Conservation (phyloP, 1,140 invertebrate genomes). For the Trachelipus rathkii region DNA sequence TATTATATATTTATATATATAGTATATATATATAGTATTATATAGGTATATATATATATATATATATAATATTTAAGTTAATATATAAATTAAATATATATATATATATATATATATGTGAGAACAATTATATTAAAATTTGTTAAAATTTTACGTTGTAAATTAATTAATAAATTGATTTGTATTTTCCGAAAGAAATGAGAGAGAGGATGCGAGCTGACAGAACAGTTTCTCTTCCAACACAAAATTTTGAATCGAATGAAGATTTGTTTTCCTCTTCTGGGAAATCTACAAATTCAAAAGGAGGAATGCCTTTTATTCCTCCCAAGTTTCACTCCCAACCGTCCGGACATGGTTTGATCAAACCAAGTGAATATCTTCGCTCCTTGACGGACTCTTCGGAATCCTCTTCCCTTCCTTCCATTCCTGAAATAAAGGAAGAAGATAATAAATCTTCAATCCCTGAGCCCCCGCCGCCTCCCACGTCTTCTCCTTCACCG, state of each 20-base stretch:
- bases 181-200: not conserved
- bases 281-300: conserved; percentile 14
- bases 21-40: no score
- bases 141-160: no score
- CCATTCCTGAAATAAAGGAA: conserved; percentile 41
- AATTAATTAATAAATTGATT: no score
- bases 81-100: no score
- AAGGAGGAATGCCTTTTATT: conserved; percentile 59
- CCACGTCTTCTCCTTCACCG: conserved; percentile 53
- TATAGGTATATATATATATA: no score
- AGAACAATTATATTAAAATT: no score
- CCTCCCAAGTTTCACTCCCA: conserved; percentile 75
- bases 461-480: conserved; percentile 57
- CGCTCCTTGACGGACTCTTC: conserved; percentile 64
- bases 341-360: conserved; percentile 65
- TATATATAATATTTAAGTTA: no score
- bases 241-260: conserved; percentile 37
- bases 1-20: no score
- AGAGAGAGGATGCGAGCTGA: conserved; percentile 27
- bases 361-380: conserved; percentile 87
- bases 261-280: conserved; percentile 27
- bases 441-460: conserved; percentile 26
- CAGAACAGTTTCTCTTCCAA: conserved; percentile 41
- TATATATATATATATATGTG: no score
- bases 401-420: conserved; percentile 34